Conservation (phyloP, 2,113 vertebrate genomes). For the Neogobius melanostomus region DNA sequence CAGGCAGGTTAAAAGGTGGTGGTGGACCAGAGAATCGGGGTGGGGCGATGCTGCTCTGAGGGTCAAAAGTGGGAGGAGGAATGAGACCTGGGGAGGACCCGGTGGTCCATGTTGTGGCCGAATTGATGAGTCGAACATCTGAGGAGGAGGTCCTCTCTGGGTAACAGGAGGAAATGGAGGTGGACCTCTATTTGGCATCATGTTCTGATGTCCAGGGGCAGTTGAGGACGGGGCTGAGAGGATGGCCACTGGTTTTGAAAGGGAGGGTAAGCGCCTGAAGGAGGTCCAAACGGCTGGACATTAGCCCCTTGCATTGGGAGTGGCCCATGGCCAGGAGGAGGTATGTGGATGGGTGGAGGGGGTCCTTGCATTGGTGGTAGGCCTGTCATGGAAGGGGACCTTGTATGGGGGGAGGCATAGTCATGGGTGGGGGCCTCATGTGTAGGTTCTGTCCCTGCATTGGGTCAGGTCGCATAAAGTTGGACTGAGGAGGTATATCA, state of each 20-base stretch:
- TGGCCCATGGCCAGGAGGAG: constrained; percentile 55
- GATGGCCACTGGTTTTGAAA: constrained; percentile 77
- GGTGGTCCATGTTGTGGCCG: constrained; percentile 80
- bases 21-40: constrained; percentile 82
- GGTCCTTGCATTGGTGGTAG: constrained; percentile 64
- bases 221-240: constrained; percentile 52
- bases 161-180: constrained; percentile 66
- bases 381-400: constrained; percentile 61
- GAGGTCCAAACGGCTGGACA: constrained; percentile 66
- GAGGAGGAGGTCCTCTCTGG: constrained; percentile 71
- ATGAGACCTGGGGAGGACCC: constrained; percentile 75
- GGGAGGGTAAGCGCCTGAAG: constrained; percentile 62
- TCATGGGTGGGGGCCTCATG: constrained; percentile 63
- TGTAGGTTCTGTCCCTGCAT: constrained; percentile 63
- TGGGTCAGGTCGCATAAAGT: constrained; percentile 66
- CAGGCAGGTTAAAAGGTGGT: constrained; percentile 84
- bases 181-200: constrained; percentile 75
- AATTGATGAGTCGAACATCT: constrained; percentile 77
- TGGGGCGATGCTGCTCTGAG: constrained; percentile 76
- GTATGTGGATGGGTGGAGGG: constrained; percentile 54
- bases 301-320: constrained; percentile 63
- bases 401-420: constrained; percentile 71
- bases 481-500: constrained; percentile 65
- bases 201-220: constrained; percentile 73
- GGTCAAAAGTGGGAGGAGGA: constrained; percentile 74